A percentile compares a stretch with the other conserved stretches of the same genome.
Evolutionary conservation across 2,888 invertebrate species (phyloP).

Genomic region (Spilarctia lutea): DNA sequence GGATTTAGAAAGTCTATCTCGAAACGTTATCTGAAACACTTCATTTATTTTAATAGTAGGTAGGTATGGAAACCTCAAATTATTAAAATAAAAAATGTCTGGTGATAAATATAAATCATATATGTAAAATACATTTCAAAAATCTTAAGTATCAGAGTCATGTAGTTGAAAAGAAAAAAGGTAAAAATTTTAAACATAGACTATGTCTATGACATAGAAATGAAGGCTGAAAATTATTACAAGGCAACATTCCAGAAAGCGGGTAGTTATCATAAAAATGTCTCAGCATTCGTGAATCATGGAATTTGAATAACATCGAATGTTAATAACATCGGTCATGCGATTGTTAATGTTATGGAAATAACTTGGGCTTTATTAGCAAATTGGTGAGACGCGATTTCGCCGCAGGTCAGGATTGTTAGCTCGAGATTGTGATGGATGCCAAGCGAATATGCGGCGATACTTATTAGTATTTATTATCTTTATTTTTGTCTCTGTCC

Average conservation of each 20-base stretch:
- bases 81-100: neutral
- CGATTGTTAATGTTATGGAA: slow-evolving; percentile 65
- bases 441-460: slow-evolving; percentile 40
- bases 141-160: neutral
- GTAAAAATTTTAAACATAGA: neutral
- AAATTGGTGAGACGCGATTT: slow-evolving; percentile 61
- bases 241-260: slow-evolving; percentile 4
- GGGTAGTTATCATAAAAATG: slow-evolving; percentile 46
- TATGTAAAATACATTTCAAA: neutral
- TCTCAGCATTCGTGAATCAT: slow-evolving; percentile 57
- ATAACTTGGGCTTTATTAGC: slow-evolving; percentile 60
- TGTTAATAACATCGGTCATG: slow-evolving; percentile 69
- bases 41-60: too few species aligned
- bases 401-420: slow-evolving; percentile 68
- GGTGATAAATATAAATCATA: neutral
- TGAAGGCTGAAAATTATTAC: neutral
- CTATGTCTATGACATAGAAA: too few species aligned
- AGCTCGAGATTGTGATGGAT: slow-evolving; percentile 48
- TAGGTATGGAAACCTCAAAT: neutral
- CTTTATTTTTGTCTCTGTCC: slow-evolving; percentile 1
- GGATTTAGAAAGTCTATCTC: neutral
- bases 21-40: neutral
- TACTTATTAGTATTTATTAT: slow-evolving; percentile 28
- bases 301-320: slow-evolving; percentile 55
- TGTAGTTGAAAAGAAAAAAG: neutral